These are phyloP conservation scores for Propithecus perrieri DNA, from an alignment of 2,797 vertebrate species.

Conservation along the genomic window DNA sequence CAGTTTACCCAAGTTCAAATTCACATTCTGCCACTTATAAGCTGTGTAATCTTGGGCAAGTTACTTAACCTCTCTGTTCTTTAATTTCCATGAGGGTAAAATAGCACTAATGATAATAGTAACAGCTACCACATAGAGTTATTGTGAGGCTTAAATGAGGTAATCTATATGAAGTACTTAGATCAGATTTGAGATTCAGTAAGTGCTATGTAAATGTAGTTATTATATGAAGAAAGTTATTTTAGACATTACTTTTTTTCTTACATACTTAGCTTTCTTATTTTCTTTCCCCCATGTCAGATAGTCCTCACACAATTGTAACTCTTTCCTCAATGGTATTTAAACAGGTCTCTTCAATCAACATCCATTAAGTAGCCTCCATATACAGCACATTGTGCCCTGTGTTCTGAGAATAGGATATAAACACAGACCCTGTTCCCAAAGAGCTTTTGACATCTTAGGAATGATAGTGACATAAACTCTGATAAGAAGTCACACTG, in stretches of 20 bases:
- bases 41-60: background rate
- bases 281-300: background rate
- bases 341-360: background rate
- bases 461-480: background rate
- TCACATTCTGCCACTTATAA: background rate
- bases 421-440: background rate
- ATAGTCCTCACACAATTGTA: background rate
- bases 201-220: background rate
- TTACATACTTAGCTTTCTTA: background rate
- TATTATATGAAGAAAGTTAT: background rate
- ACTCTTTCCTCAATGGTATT: background rate
- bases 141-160: background rate
- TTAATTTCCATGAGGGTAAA: background rate
- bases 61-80: background rate
- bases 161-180: background rate
- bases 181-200: background rate
- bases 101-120: background rate
- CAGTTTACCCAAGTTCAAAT: background rate
- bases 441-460: background rate
- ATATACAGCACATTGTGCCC: background rate
- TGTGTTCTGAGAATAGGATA: background rate
- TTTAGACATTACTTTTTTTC: background rate
- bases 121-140: background rate
- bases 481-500: background rate
- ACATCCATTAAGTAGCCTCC: background rate